These are phyloP conservation scores for Pterostichus madidus DNA, from an alignment of 2,888 invertebrate species.

Conservation along the genomic window DNA sequence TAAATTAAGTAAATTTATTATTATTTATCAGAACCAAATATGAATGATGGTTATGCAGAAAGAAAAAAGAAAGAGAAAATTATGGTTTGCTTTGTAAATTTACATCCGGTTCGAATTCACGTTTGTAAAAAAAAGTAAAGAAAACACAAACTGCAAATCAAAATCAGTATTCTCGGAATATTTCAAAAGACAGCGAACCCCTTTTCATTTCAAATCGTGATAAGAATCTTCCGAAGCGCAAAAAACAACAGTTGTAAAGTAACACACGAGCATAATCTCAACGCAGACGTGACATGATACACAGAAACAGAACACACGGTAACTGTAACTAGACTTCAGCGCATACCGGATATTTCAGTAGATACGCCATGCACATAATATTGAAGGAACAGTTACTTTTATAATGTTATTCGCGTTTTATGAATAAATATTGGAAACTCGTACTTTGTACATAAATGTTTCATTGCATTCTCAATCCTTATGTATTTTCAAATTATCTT, in stretches of 20 bases:
- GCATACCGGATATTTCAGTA: slow-evolving; percentile 37
- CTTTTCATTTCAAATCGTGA: slow-evolving; percentile 36
- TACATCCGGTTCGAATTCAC: too few species aligned
- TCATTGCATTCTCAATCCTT: too few species aligned
- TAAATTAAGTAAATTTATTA: too few species aligned
- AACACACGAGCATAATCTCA: slow-evolving; percentile 40
- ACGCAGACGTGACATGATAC: slow-evolving; percentile 26
- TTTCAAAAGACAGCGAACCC: slow-evolving; percentile 30
- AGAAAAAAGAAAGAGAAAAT: too few species aligned
- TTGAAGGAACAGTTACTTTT: neutral
- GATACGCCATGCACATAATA: slow-evolving; percentile 12
- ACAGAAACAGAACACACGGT: slow-evolving; percentile 12
- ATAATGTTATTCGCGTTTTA: neutral
- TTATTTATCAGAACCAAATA: too few species aligned
- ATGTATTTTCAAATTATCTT: too few species aligned
- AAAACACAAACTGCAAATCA: slow-evolving; percentile 15
- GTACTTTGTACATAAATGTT: too few species aligned
- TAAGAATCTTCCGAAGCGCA: slow-evolving; percentile 41
- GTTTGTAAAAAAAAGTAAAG: neutral
- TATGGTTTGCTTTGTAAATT: too few species aligned
- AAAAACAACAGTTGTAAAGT: slow-evolving; percentile 38
- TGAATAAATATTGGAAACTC: neutral
- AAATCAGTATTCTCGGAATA: slow-evolving; percentile 43
- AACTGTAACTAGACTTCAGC: slow-evolving; percentile 24
- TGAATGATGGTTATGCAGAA: too few species aligned